Conservation (phyloP, 2,797 vertebrate genomes). For the Pteronotus mesoamericanus region DNA sequence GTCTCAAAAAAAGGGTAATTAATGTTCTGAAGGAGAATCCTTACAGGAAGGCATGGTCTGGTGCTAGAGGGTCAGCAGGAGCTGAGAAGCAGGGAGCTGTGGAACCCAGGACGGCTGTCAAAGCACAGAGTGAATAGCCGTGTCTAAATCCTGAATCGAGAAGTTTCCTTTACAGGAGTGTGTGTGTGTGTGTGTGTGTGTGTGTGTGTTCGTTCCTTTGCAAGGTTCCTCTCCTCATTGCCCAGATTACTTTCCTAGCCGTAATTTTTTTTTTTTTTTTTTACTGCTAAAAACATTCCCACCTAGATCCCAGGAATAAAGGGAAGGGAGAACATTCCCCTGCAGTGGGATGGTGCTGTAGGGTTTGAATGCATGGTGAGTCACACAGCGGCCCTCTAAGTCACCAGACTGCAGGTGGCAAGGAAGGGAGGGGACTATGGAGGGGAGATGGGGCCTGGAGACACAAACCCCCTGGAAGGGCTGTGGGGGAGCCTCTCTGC, state of each 20-base stretch:
- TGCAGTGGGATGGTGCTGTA: background rate
- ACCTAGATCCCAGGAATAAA: conserved; percentile 7
- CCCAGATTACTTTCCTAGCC: background rate
- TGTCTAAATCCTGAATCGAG: background rate
- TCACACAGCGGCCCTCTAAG: conserved; percentile 54
- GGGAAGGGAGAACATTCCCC: background rate
- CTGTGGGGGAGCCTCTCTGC: background rate
- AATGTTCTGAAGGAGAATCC: background rate
- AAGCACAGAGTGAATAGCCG: background rate
- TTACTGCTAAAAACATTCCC: background rate
- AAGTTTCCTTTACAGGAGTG: background rate
- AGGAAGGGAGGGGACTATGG: background rate
- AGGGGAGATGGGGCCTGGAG: background rate
- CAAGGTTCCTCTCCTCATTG: background rate
- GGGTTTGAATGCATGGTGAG: conserved; percentile 43
- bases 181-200: background rate
- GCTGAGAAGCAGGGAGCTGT: background rate
- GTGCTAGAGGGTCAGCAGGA: background rate
- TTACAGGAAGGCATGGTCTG: background rate
- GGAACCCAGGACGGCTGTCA: background rate
- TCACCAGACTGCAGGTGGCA: conserved; percentile 58
- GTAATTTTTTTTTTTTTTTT: background rate
- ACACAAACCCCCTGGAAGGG: background rate
- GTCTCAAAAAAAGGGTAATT: background rate
- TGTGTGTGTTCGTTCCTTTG: background rate